Percentiles rank a stretch among this genome's conserved stretches.
Conservation (phyloP, 2,888 invertebrate species). For the Lycocerus yunnanus region DNA sequence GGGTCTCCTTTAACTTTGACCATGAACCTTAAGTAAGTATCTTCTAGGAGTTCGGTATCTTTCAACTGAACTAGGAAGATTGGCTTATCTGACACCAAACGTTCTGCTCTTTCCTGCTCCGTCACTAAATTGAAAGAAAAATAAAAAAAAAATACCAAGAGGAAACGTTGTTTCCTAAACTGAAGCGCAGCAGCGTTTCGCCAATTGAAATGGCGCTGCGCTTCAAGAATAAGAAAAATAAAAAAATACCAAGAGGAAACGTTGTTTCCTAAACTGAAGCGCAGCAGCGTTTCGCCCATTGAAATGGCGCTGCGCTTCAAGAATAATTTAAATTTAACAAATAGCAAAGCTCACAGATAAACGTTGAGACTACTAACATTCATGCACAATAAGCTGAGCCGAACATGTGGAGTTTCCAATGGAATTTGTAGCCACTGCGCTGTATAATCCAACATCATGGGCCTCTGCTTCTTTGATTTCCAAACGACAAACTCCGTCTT, state of each 20-base stretch:
- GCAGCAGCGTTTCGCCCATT: no score
- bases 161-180: no score
- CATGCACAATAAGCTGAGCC: conserved; percentile 83
- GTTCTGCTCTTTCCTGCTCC: conserved; percentile 70
- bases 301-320: no score
- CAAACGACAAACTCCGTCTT: conserved; percentile 69
- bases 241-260: background rate
- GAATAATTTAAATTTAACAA: background rate
- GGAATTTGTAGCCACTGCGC: conserved; percentile 82
- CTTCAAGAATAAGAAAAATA: background rate
- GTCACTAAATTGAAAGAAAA: conserved; percentile 60
- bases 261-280: no score
- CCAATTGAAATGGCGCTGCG: no score
- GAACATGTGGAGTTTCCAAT: conserved; percentile 83
- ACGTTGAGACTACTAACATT: conserved; percentile 65
- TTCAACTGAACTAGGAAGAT: conserved; percentile 84
- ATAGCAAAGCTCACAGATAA: conserved; percentile 1
- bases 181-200: no score
- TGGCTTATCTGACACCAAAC: conserved; percentile 75
- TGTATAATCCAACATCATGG: conserved; percentile 87
- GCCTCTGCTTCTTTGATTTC: conserved; percentile 74
- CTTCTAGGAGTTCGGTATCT: conserved; percentile 85
- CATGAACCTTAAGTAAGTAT: conserved; percentile 87
- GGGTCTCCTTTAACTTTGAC: conserved; percentile 87
- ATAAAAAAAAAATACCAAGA: background rate